Percentiles rank a stretch among this genome's conserved stretches.
These are phyloP conservation scores for Acronicta leporina DNA, from an alignment of 2,888 invertebrate species.

Conservation along the genomic window DNA sequence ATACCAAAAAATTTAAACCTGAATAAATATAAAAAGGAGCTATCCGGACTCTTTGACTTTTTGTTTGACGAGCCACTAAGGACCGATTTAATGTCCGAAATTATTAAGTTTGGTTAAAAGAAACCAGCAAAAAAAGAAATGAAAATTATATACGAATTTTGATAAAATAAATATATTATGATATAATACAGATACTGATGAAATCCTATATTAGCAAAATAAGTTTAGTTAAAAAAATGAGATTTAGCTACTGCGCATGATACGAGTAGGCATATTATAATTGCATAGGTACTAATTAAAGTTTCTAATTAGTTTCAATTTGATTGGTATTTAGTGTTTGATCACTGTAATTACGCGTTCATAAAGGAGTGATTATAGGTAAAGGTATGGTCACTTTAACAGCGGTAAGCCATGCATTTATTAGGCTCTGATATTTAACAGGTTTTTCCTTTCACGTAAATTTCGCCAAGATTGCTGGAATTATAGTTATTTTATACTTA, in stretches of 20 bases:
- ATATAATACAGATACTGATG: too few species aligned
- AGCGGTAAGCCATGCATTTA: background rate
- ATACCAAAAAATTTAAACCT: constrained; percentile 57
- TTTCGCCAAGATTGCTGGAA: too few species aligned
- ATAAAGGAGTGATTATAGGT: constrained; percentile 8
- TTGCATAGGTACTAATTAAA: constrained; percentile 13
- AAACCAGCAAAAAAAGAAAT: too few species aligned
- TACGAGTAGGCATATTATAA: background rate
- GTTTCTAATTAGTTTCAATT: constrained; percentile 30
- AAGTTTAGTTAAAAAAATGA: too few species aligned
- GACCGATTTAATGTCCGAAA: constrained; percentile 13
- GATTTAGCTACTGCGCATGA: too few species aligned
- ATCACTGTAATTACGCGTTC: constrained; percentile 27
- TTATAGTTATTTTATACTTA: background rate
- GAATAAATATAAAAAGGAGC: constrained; percentile 63
- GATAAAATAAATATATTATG: too few species aligned
- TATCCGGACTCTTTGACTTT: constrained; percentile 38
- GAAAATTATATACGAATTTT: too few species aligned
- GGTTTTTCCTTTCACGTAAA: background rate
- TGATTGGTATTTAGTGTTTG: constrained; percentile 25
- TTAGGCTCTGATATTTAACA: background rate
- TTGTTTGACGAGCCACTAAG: constrained; percentile 33
- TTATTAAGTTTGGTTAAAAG: too few species aligned
- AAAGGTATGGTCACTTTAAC: background rate
- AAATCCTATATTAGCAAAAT: too few species aligned